Base-by-base conservation (phyloP, 2,888 invertebrate genomes). In the Ornithoptera alexandrae region DNA sequence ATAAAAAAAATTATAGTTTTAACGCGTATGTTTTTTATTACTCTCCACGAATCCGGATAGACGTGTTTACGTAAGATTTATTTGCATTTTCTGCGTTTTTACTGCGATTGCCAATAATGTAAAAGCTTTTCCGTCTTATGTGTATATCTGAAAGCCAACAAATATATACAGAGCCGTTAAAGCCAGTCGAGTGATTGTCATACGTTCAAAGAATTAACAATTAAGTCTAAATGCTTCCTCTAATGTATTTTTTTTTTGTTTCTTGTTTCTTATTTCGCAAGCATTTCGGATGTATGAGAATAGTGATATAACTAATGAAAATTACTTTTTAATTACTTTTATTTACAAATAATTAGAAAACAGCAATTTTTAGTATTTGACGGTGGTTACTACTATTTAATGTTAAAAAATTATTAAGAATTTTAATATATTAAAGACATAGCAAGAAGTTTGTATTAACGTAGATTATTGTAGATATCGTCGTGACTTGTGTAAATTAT, bases 61-160 rank as follows among this genome's bases (percentile, higher is more conserved):
- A 50, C 30, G n/a, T 46, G 4, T 53, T 61, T 46, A 53, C 39
- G n/a, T 56, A 53, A 67, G 39, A 61, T 61, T 53, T 67, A 61
- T 67, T 61, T 53, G 53, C 67, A 53, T 61, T 67, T 61, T 61
- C 60, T 30, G 17, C 60, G 36, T 60, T 36, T 67, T 53, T 20
- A 60, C 6, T 36, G 36, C 60, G 36, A 66, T 66, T 66, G 36
- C 46, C 50, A 17, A 60, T 61, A 36, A 53, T 30, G 67, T 67
- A 39, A 66, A 53, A 61, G 61, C 39, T 61, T 53, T 67, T 67
- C 60, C 46, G 61, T 61, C 20, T 30, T 67, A 39, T 22, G 30
- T 30, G 46, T 42, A 56, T 61, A 60, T 61, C 30, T 67, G n/a
- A 22, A 61, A 15, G 61, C 53, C 10, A 46, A 30, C 17, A 56